Base-by-base conservation (phyloP, 2,888 invertebrate genomes). In the Cataglyphis rosenhaueri region DNA sequence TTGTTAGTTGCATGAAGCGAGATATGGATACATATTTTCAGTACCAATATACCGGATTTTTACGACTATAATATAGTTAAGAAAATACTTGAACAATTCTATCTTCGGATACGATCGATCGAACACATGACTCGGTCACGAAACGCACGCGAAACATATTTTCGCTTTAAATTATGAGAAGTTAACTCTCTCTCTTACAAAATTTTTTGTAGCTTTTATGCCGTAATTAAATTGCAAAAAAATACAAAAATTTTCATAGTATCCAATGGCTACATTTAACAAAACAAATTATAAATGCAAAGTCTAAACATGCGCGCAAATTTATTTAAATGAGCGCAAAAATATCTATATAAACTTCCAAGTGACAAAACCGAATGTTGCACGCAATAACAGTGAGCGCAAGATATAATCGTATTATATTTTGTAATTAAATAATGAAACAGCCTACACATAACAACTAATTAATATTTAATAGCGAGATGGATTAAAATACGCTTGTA, bases 371-470 rank as follows among this genome's bases (percentile, higher is more conserved):
- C 10, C 15, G 38, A 18, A 59, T 59, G 32, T 21, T 66, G 29
- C 55, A 29, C 18, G 59, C 9, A 57, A 44, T 59, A 70, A 44
- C n/a, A 25, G 59, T 35, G 8, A 35, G 21, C 29, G 29, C 44
- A 57, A 57, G 41, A 76, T 71, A 44, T 59, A 78, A 76, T 66
- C 59, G 44, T 44, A 35, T 64, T 73, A 61, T 35, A 41, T 73
- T 78, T 79, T 59, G 21, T 79, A 79, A 79, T 79, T 79, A 59
- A 73, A 79, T 79, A 79, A 71, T 61, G 59, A 21, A 78, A 79
- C 18, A 41, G 15, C 59, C 59, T 35, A 52, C n/a, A 48, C 48
- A 71, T 12, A 76, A 29, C 55, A 44, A 25, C n/a, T 71, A 71
- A 79, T 79, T 79, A 79, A 25, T 21, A 48, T 35, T 79, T 71